Conservation (phyloP, 2,888 invertebrate genomes). For the Sepiola atlantica region DNA sequence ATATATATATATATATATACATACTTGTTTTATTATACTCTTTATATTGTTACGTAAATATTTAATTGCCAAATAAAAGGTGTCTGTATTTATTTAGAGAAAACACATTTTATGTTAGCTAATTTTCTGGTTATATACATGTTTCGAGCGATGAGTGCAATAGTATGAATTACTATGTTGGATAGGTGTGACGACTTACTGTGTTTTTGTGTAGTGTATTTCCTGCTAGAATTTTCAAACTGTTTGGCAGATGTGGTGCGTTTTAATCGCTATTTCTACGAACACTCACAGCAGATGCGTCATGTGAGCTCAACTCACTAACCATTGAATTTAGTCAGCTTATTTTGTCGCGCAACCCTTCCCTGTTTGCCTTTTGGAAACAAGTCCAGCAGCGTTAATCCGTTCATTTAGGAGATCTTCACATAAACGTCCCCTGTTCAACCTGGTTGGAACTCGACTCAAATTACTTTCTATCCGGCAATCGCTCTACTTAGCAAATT, state of each 20-base stretch:
- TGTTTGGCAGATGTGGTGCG: neutral
- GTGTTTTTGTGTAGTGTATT: no score
- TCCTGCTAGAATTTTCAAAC: neutral
- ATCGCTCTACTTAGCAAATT: neutral
- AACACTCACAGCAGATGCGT: neutral
- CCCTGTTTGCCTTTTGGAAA: neutral
- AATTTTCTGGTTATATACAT: no score
- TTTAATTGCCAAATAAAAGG: no score
- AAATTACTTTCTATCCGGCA: slow-evolving; percentile 32
- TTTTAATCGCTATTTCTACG: neutral
- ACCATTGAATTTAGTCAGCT: neutral
- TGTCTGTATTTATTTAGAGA: no score
- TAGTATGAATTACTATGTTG: no score
- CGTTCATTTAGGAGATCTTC: neutral
- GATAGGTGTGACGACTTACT: no score
- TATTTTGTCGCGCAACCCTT: neutral
- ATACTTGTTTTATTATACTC: no score
- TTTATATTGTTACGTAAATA: no score
- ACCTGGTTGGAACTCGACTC: neutral
- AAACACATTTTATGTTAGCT: no score
- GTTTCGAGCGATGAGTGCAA: no score
- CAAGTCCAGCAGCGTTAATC: neutral
- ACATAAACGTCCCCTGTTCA: neutral
- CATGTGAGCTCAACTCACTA: neutral
- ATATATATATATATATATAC: no score